Base-by-base conservation (phyloP, 1,140 invertebrate species). In the Zophobas morio region DNA sequence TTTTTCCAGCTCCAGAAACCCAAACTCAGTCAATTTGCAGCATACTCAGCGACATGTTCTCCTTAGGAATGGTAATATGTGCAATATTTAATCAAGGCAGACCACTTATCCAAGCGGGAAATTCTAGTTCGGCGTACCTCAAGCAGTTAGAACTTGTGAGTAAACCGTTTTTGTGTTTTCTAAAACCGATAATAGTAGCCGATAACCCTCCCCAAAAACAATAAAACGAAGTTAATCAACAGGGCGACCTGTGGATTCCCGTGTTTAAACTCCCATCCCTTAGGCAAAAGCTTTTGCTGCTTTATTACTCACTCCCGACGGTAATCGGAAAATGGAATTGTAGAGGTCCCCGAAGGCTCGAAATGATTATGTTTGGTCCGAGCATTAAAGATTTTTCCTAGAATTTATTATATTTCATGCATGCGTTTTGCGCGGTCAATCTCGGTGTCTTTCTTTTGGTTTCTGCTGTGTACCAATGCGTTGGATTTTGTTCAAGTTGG, bases 1-100 rank as follows among this genome's bases (percentile, higher is more conserved):
- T 20, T 20, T 74, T 81, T 85, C 66, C 88, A 95, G 96, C 96
- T 42, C 96, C 96, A 0, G 96, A 98, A 90, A 92, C 96, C 49
- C 97, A 98, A 86, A 90, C 91, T 6, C 91, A 91, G 70, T 96
- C 95, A 66, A 89, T 91, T 32, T 96, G 94, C 86, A 96, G 92
- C 82, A 93, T 95, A 39, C 89, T 94, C 6, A 96, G 95, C 81
- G 98, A 99, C 86, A 98, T 99, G 95, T 99, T 96, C 87, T 97
- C 96, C 0, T 86, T 99, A 74, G 98, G 98, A 20, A 93, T 99
- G 91, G 92, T 97, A 2, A 94, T 99, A 82, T 96, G 95, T 86
- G 90, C 96, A 4, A 92, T 98, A 76, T 98, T 96, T 88, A 98
- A 98, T 87, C 89, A 92, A 66, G 97, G 97, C 8, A 90, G 92